phyloP scores from a whole-genome alignment of 2,888 invertebrate genomes.

The Lottia gigantea region DNA sequence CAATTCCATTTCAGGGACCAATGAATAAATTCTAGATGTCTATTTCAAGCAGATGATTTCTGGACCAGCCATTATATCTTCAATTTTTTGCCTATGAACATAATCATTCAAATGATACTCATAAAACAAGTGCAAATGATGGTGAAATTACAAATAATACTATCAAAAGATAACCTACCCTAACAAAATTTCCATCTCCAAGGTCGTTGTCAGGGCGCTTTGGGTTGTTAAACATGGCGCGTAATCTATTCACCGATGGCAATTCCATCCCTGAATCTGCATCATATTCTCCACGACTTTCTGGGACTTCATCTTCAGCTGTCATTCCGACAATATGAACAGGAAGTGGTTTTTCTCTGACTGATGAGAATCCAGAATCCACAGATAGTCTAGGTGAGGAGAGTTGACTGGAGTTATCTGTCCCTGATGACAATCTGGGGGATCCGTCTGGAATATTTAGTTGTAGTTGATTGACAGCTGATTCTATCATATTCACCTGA shows the following conservation, averaged over 20 bases:
- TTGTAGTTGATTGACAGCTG: conserved; percentile 21
- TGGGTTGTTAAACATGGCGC: conserved; percentile 51
- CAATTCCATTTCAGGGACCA: too few species aligned
- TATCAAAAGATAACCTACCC: conserved; percentile 37
- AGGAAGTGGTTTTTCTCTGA: conserved; percentile 29
- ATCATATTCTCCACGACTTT: conserved; percentile 52
- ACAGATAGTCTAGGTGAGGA: conserved; percentile 40
- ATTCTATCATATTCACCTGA: conserved; percentile 29
- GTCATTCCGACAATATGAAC: conserved; percentile 42
- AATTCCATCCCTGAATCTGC: conserved; percentile 49
- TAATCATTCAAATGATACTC: too few species aligned
- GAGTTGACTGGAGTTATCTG: conserved; percentile 30
- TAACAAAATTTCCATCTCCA: conserved; percentile 32
- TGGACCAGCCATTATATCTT: too few species aligned
- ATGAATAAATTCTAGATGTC: too few species aligned
- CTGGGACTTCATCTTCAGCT: conserved; percentile 53
- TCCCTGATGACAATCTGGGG: conserved; percentile 20
- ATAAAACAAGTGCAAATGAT: too few species aligned
- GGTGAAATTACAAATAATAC: too few species aligned
- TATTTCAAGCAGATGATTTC: too few species aligned
- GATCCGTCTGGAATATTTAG: not conserved
- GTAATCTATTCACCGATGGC: conserved; percentile 59
- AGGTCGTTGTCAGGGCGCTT: conserved; percentile 32
- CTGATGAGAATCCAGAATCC: conserved; percentile 40
- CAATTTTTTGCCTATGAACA: too few species aligned